Conservation (phyloP, 1,140 invertebrate genomes). For the Megalonaias nervosa region DNA sequence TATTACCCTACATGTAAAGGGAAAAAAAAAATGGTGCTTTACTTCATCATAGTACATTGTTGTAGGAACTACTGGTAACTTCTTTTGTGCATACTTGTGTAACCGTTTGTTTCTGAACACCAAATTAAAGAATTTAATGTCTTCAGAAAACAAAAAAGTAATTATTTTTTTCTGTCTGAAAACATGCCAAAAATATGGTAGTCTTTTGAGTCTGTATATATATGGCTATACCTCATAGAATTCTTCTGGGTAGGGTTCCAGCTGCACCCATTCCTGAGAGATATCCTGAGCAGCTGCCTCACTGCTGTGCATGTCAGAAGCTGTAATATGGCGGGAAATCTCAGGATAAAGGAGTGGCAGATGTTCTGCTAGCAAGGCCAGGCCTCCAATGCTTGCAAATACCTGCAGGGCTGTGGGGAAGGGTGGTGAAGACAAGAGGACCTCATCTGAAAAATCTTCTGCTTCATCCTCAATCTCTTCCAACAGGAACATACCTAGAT, state of each 20-base stretch:
- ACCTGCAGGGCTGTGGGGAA: conserved; percentile 83
- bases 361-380: conserved; percentile 88
- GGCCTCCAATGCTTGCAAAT: conserved; percentile 88
- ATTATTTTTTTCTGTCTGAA: too few relatives aligned
- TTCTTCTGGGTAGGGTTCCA: conserved; percentile 79
- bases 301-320: conserved; percentile 41
- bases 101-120: too few relatives aligned
- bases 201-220: too few relatives aligned
- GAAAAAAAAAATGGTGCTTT: too few relatives aligned
- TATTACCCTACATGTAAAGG: too few relatives aligned
- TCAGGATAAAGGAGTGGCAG: conserved; percentile 90
- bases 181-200: too few relatives aligned
- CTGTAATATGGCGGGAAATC: conserved; percentile 70
- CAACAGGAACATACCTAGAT: too few relatives aligned
- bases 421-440: conserved; percentile 50
- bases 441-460: conserved; percentile 51
- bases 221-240: conserved; percentile 77
- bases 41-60: too few relatives aligned
- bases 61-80: too few relatives aligned
- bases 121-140: too few relatives aligned
- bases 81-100: too few relatives aligned
- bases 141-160: too few relatives aligned
- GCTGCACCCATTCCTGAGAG: conserved; percentile 85
- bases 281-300: conserved; percentile 39
- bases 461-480: conserved; percentile 40